Evolutionary conservation across 2,797 vertebrate genomes (phyloP).

Genomic region (Sardinella longiceps): DNA sequence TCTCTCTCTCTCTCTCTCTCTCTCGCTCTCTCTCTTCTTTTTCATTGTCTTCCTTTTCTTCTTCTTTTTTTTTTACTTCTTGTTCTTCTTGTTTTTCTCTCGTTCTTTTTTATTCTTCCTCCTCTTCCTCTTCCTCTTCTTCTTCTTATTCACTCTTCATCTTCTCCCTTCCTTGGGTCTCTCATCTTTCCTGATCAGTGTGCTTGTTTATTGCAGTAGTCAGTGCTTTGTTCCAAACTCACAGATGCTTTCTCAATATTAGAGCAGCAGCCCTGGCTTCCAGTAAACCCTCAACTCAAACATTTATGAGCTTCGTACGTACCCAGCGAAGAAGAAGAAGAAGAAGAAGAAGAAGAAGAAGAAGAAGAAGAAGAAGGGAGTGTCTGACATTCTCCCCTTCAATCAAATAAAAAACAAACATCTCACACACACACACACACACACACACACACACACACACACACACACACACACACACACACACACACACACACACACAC

Average conservation of each 20-base stretch:
- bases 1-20: too few relatives aligned
- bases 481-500: too few relatives aligned
- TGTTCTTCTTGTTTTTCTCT: neutral
- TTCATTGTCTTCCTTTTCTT: conserved; percentile 18
- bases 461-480: too few relatives aligned
- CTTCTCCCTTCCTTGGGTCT: conserved; percentile 10
- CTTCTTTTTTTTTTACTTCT: conserved; percentile 3
- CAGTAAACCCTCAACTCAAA: conserved; percentile 28
- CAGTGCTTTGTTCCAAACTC: conserved; percentile 20
- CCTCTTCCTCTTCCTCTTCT: too few relatives aligned
- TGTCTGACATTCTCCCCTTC: conserved; percentile 16
- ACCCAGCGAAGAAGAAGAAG: too few relatives aligned
- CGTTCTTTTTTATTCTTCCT: conserved; percentile 6
- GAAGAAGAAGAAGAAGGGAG: too few relatives aligned
- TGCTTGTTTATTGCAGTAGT: neutral
- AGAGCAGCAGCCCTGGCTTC: neutral
- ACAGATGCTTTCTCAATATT: neutral
- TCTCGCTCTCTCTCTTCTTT: neutral
- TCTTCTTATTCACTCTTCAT: conserved; percentile 6
- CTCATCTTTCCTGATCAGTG: conserved; percentile 25
- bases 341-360: too few relatives aligned
- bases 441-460: too few relatives aligned
- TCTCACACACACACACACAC: too few relatives aligned
- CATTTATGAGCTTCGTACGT: conserved; percentile 28
- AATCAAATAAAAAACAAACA: conserved; percentile 28